Evolutionary conservation across 1,140 invertebrate species (phyloP).

Genomic region (Calosoma granatense): DNA sequence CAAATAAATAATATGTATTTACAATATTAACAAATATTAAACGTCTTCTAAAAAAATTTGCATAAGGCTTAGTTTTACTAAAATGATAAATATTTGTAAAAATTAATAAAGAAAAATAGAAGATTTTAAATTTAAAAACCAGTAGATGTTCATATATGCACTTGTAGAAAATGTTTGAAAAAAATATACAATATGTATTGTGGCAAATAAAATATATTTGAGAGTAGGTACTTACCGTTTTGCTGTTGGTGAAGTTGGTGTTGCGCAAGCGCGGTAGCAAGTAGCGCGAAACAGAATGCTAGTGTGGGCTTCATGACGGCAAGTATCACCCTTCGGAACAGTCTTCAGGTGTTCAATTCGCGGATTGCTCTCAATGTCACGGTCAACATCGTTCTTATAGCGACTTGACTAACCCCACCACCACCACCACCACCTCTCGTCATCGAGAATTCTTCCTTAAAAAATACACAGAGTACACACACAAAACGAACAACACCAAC

Average conservation of each 20-base stretch:
- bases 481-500: too few species aligned
- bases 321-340: background rate
- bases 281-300: background rate
- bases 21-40: too few species aligned
- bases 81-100: too few species aligned
- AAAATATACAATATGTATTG: too few species aligned
- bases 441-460: background rate
- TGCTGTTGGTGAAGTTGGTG: background rate
- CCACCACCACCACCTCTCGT: background rate
- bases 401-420: background rate
- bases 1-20: too few species aligned
- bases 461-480: background rate
- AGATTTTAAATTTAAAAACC: too few species aligned
- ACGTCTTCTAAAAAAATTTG: too few species aligned
- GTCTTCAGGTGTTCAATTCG: background rate
- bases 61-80: too few species aligned
- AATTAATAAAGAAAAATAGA: too few species aligned
- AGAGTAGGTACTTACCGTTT: background rate
- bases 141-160: too few species aligned
- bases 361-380: constrained; percentile 4
- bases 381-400: background rate
- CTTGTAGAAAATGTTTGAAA: too few species aligned
- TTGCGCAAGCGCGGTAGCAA: background rate
- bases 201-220: background rate
- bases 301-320: background rate